phyloP scores from a whole-genome alignment of 2,113 vertebrate genomes.

The Phoxinus phoxinus region DNA sequence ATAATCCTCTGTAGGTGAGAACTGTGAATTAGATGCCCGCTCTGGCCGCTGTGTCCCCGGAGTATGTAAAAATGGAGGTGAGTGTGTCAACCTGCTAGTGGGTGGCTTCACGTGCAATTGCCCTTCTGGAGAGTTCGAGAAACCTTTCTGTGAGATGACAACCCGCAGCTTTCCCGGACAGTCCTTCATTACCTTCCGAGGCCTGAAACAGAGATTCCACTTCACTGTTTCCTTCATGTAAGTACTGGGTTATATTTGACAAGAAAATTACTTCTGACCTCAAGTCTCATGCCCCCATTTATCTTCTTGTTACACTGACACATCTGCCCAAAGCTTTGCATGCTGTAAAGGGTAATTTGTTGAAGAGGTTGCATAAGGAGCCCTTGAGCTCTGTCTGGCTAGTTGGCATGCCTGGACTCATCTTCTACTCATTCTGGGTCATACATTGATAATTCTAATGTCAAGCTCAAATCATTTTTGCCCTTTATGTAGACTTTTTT shows the following conservation, averaged over 20 bases:
- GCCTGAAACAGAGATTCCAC: slow-evolving; percentile 93
- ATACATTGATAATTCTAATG: background rate
- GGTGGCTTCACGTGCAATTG: slow-evolving; percentile 93
- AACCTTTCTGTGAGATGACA: slow-evolving; percentile 92
- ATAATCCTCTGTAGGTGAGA: slow-evolving; percentile 76
- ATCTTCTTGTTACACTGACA: background rate
- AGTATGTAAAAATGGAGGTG: slow-evolving; percentile 89
- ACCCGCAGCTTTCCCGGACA: slow-evolving; percentile 89
- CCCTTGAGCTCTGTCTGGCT: slow-evolving; percentile 7
- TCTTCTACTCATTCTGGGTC: background rate
- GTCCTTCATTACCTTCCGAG: slow-evolving; percentile 94
- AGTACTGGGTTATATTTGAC: slow-evolving; percentile 65
- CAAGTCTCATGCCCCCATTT: slow-evolving; percentile 19
- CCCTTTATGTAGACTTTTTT: background rate
- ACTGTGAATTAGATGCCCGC: slow-evolving; percentile 86
- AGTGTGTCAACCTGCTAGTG: slow-evolving; percentile 87
- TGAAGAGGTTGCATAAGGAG: slow-evolving; percentile 51
- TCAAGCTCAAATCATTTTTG: background rate
- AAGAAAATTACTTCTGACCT: slow-evolving; percentile 17
- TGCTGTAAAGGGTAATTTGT: slow-evolving; percentile 54
- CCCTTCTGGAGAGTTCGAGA: slow-evolving; percentile 86
- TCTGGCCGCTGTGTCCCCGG: slow-evolving; percentile 85
- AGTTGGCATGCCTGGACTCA: slow-evolving; percentile 14
- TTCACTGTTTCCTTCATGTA: slow-evolving; percentile 92
- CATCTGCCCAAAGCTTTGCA: background rate